Evolutionary conservation across 2,113 vertebrate genomes (phyloP).

Genomic region (Eudyptes chrysolophus): DNA sequence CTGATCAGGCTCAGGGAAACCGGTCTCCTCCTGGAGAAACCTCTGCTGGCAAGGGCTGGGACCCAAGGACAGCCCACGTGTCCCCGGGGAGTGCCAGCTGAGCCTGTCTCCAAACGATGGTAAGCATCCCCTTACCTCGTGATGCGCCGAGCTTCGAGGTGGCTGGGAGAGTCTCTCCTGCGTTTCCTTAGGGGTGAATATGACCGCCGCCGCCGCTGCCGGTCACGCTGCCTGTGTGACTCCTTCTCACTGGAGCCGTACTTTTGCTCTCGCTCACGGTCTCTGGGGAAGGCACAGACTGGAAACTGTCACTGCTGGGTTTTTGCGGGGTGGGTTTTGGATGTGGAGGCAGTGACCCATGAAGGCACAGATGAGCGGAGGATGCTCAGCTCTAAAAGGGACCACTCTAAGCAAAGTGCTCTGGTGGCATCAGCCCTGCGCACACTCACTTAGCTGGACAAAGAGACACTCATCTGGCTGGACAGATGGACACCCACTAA

Average conservation of each 20-base stretch:
- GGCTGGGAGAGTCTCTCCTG: constrained; percentile 95
- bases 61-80: neutral
- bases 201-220: constrained; percentile 74
- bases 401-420: neutral
- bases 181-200: constrained; percentile 94
- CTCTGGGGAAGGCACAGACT: constrained; percentile 46
- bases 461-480: neutral
- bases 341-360: rapidly evolving
- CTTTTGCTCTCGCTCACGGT: constrained; percentile 75
- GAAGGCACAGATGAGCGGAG: neutral
- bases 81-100: neutral
- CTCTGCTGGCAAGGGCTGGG: neutral
- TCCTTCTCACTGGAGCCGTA: constrained; percentile 77
- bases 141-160: constrained; percentile 94
- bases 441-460: neutral
- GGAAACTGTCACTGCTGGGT: neutral
- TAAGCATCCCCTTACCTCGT: constrained; percentile 79
- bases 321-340: neutral
- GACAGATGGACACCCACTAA: neutral
- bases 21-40: neutral
- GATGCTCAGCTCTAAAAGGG: neutral
- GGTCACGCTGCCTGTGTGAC: constrained; percentile 72
- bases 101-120: neutral
- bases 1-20: neutral
- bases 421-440: neutral